phyloP scores from a whole-genome alignment of 1,140 invertebrate genomes.

The Phortica variegata region DNA sequence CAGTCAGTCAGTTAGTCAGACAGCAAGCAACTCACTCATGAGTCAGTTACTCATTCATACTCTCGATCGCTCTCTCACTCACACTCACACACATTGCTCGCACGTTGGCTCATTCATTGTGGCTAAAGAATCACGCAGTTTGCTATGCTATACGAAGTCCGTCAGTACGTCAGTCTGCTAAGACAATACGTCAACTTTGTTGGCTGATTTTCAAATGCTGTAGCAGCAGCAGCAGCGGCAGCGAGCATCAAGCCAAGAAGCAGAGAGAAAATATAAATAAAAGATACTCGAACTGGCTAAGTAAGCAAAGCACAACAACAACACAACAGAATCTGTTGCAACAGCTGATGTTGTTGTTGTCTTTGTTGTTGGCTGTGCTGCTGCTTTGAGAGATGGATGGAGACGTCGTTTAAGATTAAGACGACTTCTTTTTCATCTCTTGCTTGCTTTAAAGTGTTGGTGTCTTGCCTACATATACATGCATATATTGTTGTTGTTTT shows the following conservation, averaged over 20 bases:
- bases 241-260: constrained; percentile 15
- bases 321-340: constrained; percentile 5
- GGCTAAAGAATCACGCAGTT: too few relatives aligned
- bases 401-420: constrained; percentile 55
- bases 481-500: constrained; percentile 25
- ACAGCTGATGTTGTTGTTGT: constrained; percentile 7
- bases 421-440: constrained; percentile 49
- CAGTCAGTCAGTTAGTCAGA: too few relatives aligned
- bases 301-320: constrained; percentile 37
- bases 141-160: too few relatives aligned
- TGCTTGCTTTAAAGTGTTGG: constrained; percentile 20
- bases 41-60: too few relatives aligned
- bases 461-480: constrained; percentile 18
- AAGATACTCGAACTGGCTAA: constrained; percentile 32
- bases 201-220: constrained; percentile 36
- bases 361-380: constrained; percentile 12
- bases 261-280: not conserved
- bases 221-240: constrained; percentile 24
- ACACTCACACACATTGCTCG: too few relatives aligned
- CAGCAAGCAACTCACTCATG: too few relatives aligned
- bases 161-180: constrained; percentile 29
- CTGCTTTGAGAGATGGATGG: constrained; percentile 43
- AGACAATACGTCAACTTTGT: constrained; percentile 14
- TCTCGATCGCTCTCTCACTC: too few relatives aligned
- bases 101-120: too few relatives aligned